Evolutionary conservation across 1,140 invertebrate genomes (phyloP), one percentile per base, ranked within the genome.

Genomic region (Drosophila arawakana): DNA sequence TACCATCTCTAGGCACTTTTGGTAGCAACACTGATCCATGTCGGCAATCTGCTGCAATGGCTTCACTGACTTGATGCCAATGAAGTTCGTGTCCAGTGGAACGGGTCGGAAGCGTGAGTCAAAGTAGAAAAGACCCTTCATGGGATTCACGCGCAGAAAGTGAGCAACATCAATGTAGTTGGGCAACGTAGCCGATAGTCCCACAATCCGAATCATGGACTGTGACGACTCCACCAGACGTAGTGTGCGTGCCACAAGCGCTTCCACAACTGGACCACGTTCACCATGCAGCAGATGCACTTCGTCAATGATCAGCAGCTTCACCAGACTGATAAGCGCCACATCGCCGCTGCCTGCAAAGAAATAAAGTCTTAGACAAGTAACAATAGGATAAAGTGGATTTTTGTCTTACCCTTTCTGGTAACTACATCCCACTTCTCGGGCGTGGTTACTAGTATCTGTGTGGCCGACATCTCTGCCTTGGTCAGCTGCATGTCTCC

Each of bases 351-450:
- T 80, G 30, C 90, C 90, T 91, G 30, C 0, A 49, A 65, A 0
- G 1, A 7, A 7, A 30, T 37, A 9, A 34, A 25, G 1, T 3
- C 0, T 5, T 63, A 25, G 39, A 49, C 43, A 39, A 8, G 11
- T 13, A 21, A n/a, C 15, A 3, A 59, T 18, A 5, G n/a, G 3
- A 30, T 11, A 1, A 3, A n/a, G 18, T 2, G 11, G 13, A n/a
- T 30, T 6, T 30, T 30, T 30, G 6, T 1, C 21, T 77, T 70
- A 71, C 96, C 96, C 93, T 99, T 99, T 65, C 99, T 93, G 0
- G 99, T 99, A 2, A 99, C 97, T 11, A 99, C 98, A 93, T 99
- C 99, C 98, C 99, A 99, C 91, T 99, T 99, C 93, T 99, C 99
- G 0, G 99, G 99, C 0, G 99, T 99, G 1, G 98, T 98, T 3